Conservation (phyloP, 2,113 vertebrate genomes). For the Verasper variegatus region DNA sequence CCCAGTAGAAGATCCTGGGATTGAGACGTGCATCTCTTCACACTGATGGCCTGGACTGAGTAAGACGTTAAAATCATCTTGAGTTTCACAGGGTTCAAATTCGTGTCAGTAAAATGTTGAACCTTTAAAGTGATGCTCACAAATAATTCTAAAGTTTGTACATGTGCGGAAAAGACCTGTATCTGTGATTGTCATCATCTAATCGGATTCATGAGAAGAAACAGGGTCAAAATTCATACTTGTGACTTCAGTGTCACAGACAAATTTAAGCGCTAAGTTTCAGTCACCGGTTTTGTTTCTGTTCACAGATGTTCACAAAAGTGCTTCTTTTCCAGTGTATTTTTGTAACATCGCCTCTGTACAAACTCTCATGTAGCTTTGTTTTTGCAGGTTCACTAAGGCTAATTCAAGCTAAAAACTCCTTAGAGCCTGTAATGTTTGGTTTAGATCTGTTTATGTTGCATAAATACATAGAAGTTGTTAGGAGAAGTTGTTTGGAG, state of each 20-base stretch:
- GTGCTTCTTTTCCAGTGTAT: no score
- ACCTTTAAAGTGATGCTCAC: background rate
- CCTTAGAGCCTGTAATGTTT: background rate
- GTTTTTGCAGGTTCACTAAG: background rate
- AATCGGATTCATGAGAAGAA: background rate
- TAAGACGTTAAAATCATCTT: slow-evolving; percentile 67
- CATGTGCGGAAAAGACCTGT: background rate
- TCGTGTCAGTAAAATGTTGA: background rate
- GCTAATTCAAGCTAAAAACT: background rate
- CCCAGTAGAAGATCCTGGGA: slow-evolving; percentile 85
- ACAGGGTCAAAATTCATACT: no score
- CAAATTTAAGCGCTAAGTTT: background rate
- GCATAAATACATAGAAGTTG: background rate
- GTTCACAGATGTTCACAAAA: background rate
- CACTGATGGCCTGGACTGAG: slow-evolving; percentile 92
- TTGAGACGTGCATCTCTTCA: slow-evolving; percentile 82
- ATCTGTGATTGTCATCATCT: background rate
- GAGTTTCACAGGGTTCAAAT: background rate
- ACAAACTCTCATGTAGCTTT: no score
- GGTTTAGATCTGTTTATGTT: background rate
- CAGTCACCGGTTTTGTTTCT: background rate
- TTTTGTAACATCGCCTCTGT: no score
- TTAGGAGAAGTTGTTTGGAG: background rate
- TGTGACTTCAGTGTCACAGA: background rate
- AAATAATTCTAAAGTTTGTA: background rate